These are phyloP conservation scores for Pipistrellus pipistrellus DNA, from an alignment of 2,797 vertebrate species.

Conservation along the genomic window DNA sequence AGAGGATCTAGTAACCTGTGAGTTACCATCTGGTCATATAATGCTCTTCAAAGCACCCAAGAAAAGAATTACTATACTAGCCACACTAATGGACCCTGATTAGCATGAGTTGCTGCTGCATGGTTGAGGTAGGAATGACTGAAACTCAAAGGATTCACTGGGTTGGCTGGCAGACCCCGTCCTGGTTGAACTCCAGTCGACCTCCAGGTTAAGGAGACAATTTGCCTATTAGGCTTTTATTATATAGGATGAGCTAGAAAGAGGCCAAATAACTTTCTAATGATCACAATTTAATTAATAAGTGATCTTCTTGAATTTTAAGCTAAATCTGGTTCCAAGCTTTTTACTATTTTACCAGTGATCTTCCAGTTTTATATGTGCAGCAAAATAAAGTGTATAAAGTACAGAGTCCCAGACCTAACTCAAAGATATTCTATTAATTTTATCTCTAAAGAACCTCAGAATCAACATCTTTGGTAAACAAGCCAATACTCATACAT, in stretches of 20 bases:
- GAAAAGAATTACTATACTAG: neutral
- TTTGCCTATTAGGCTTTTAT: no score
- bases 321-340: neutral
- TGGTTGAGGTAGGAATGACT: neutral
- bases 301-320: neutral
- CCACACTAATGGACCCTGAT: neutral
- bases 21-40: neutral
- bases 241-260: neutral
- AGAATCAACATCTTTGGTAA: neutral
- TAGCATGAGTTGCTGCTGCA: neutral
- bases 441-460: neutral
- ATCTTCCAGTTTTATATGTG: neutral
- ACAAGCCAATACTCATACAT: neutral
- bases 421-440: slow-evolving; percentile 10
- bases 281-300: neutral
- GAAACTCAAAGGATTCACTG: neutral
- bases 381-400: neutral
- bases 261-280: slow-evolving; percentile 6
- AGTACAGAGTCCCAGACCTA: neutral
- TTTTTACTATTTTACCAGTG: neutral
- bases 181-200: no score
- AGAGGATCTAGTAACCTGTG: neutral
- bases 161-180: no score
- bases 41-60: neutral
- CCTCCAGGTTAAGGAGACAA: no score